Conservation (phyloP, 2,888 invertebrate species). For the Odontocerum albicorne region DNA sequence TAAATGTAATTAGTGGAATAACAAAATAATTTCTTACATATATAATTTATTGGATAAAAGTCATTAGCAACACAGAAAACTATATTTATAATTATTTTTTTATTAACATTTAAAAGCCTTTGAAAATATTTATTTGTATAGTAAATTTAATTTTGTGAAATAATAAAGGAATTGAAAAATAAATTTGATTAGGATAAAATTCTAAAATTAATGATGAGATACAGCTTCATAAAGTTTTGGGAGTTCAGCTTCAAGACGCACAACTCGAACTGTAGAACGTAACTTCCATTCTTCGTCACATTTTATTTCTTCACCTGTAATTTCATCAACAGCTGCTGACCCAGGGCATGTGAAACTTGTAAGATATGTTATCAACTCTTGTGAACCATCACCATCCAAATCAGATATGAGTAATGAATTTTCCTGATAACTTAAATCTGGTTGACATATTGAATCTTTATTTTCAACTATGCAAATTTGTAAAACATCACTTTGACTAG, state of each 20-base stretch:
- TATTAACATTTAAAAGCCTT: too few relatives aligned
- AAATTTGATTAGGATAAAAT: too few relatives aligned
- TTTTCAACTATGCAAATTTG: slow-evolving; percentile 64
- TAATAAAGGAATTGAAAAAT: too few relatives aligned
- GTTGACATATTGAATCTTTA: slow-evolving; percentile 64
- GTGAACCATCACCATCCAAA: slow-evolving; percentile 73
- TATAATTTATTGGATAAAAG: too few relatives aligned
- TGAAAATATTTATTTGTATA: too few relatives aligned
- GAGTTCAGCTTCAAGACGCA: slow-evolving; percentile 71
- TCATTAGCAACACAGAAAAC: too few relatives aligned
- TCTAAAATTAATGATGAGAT: slow-evolving; percentile 34
- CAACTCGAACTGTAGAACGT: slow-evolving; percentile 67
- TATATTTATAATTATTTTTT: too few relatives aligned
- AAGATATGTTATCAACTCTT: slow-evolving; percentile 76
- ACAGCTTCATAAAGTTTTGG: slow-evolving; percentile 65
- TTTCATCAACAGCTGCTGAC: slow-evolving; percentile 41
- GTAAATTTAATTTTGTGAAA: too few relatives aligned
- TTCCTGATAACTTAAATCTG: slow-evolving; percentile 71
- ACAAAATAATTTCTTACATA: too few relatives aligned
- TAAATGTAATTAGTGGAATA: too few relatives aligned
- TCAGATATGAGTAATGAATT: slow-evolving; percentile 74
- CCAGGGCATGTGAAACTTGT: slow-evolving; percentile 58
- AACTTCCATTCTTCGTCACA: slow-evolving; percentile 60
- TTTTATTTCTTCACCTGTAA: slow-evolving; percentile 43
- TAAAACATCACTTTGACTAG: slow-evolving; percentile 75